Base-by-base conservation (phyloP, 2,113 vertebrate genomes). In the Opisthocomus hoazin region DNA sequence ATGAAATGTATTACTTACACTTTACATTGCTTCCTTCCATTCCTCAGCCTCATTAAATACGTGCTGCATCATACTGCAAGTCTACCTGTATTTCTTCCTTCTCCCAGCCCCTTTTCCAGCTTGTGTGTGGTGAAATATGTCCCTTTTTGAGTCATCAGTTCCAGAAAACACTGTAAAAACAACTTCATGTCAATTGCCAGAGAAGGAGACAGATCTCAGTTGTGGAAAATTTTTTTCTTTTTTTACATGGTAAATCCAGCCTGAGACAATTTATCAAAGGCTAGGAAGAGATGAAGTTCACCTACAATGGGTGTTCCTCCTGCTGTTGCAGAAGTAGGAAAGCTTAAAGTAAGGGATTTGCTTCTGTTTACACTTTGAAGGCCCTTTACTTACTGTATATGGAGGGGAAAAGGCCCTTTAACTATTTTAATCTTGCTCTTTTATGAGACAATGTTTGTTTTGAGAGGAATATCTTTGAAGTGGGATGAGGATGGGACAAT, bases 1-100 rank as follows among this genome's bases (percentile, higher is more conserved):
- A 10, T 23, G 69, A 75, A 94, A 95, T 87, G 36, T 71, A 3
- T 43, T 82, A 89, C 89, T 70, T 91, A 56, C 37, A 32, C 71
- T 89, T 93, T 12, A 41, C 5, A 0, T 39, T 87, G 69, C 68
- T 94, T 84, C 90, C 81, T 91, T 68, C 89, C 65, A 19, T 89
- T 81, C 94, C 89, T 64, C 89, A 87, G 46, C 74, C 84, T 90
- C 84, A 96, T 96, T 97, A 97, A 97, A 97, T 71, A 48, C 37
- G 43, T 97, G 73, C 30, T 94, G 95, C 96, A 96, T 94, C 87
- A 94, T 29, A 15, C 7, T 6, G 21, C 0, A 45, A 64, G 89
- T 96, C 57, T 94, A 60, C 17, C 39, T 94, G 60, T 50, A 18
- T 41, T 95, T 84, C 18, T 93, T 95, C 66, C 43, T 68, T 29